phyloP scores from a whole-genome alignment of 2,113 vertebrate species.

The Chiloscyllium plagiosum region DNA sequence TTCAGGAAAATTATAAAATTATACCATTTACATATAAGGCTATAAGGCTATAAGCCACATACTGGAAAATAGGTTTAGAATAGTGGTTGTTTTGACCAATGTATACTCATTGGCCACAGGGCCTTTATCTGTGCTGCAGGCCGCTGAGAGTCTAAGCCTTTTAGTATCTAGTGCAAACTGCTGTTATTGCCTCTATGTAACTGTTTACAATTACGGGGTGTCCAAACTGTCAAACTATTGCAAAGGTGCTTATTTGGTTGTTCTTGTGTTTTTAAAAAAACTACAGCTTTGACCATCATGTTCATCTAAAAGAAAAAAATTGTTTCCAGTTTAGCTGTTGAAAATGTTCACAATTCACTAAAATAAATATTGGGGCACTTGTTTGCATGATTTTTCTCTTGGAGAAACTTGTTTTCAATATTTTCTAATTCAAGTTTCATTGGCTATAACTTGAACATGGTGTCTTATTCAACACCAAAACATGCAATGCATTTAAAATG shows the following conservation, averaged over 20 bases:
- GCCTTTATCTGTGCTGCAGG: no score
- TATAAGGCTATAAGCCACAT: no score
- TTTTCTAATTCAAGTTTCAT: neutral
- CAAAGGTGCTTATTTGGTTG: neutral
- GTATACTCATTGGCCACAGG: no score
- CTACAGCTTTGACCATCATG: neutral
- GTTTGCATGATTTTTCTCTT: neutral
- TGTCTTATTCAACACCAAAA: neutral
- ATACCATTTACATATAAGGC: neutral
- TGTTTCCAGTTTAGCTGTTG: neutral
- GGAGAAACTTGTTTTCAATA: neutral
- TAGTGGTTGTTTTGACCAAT: no score
- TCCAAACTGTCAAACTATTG: neutral
- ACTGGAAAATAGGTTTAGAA: no score
- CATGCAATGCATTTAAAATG: neutral
- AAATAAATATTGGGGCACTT: neutral
- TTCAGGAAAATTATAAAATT: neutral
- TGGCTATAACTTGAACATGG: neutral
- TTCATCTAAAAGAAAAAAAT: neutral
- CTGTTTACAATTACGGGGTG: neutral
- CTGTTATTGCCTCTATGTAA: neutral
- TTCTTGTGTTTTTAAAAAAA: neutral
- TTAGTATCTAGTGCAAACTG: neutral
- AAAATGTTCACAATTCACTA: no score
- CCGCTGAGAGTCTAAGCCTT: neutral